phyloP scores from a whole-genome alignment of 2,113 vertebrate genomes.

The Athene noctua region DNA sequence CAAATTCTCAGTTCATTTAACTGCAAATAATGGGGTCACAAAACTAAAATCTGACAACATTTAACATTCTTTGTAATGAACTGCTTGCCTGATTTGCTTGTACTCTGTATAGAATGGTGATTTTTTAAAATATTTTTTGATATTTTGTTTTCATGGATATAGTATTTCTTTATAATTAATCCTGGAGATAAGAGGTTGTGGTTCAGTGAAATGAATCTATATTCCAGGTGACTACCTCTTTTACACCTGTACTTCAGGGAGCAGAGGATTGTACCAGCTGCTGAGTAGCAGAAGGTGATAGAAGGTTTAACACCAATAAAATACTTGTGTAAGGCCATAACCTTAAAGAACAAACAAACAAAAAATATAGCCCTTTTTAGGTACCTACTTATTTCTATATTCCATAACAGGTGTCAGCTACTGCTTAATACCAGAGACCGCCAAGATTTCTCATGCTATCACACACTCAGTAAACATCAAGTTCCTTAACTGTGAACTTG shows the following conservation, averaged over 20 bases:
- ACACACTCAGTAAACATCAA: background rate
- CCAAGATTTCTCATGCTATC: background rate
- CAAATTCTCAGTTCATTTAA: background rate
- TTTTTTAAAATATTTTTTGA: background rate
- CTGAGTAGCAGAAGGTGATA: background rate
- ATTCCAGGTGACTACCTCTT: background rate
- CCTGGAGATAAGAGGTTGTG: background rate
- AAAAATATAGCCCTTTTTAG: background rate
- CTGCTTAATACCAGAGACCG: background rate
- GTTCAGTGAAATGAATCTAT: background rate
- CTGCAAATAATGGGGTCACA: background rate
- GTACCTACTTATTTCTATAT: background rate
- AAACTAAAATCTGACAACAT: background rate
- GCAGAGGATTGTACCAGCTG: background rate
- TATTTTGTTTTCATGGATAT: background rate
- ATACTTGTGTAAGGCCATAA: background rate
- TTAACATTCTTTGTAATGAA: background rate
- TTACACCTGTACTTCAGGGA: background rate
- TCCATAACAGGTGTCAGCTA: background rate
- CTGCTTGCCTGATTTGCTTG: background rate
- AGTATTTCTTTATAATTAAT: background rate
- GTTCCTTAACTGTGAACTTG: background rate
- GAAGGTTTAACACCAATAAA: slow-evolving; percentile 2
- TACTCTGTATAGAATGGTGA: background rate
- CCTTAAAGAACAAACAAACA: background rate